Evolutionary conservation across 2,888 invertebrate species (phyloP).

Genomic region (Ochropleura plecta): DNA sequence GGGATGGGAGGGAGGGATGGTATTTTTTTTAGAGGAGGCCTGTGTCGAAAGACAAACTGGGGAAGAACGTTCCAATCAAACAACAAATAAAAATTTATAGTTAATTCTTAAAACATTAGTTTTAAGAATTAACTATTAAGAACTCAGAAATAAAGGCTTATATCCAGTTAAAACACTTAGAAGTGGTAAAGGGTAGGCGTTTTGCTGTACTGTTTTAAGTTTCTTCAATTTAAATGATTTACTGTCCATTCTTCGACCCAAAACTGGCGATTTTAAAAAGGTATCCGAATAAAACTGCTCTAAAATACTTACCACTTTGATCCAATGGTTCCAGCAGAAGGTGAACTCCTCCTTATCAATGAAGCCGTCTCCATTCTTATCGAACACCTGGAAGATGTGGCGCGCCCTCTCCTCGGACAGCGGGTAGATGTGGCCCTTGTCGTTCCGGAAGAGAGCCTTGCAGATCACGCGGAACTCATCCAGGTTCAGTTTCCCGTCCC

Average conservation of each 20-base stretch:
- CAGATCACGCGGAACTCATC: constrained; percentile 95
- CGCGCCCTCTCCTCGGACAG: constrained; percentile 93
- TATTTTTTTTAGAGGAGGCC: too few relatives aligned
- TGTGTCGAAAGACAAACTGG: too few relatives aligned
- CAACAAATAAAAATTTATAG: too few relatives aligned
- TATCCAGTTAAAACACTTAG: neutral
- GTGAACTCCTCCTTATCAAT: constrained; percentile 96
- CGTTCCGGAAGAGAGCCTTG: constrained; percentile 96
- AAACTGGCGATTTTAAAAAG: neutral
- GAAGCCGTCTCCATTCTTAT: constrained; percentile 93
- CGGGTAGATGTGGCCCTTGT: constrained; percentile 95
- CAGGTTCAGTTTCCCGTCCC: constrained; percentile 94
- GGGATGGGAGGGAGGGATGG: too few relatives aligned
- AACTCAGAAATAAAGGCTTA: too few relatives aligned
- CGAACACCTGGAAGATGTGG: constrained; percentile 95
- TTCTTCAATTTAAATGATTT: neutral
- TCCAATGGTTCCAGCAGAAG: constrained; percentile 97
- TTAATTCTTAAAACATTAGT: too few relatives aligned
- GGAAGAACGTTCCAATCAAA: too few relatives aligned
- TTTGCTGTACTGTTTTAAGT: neutral
- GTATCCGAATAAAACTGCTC: neutral
- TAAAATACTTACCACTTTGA: constrained; percentile 93
- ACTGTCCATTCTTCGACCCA: neutral
- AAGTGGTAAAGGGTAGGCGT: neutral
- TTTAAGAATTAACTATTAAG: too few relatives aligned